Evolutionary conservation across 2,888 invertebrate genomes (phyloP).

Genomic region (Papilio elwesi): DNA sequence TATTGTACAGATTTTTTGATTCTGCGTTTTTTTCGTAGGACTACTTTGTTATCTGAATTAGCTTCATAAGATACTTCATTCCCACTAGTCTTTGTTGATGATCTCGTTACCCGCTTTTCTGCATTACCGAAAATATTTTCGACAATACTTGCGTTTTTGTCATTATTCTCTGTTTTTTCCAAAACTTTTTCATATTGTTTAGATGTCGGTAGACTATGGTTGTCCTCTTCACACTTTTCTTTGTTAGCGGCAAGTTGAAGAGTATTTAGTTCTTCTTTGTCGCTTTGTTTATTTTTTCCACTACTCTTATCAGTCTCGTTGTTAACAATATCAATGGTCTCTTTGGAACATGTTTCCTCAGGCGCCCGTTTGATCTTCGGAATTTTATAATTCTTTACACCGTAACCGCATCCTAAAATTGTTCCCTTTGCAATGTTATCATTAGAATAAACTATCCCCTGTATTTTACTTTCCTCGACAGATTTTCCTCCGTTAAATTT

Average conservation of each 20-base stretch:
- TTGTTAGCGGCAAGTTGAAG: conserved; percentile 4
- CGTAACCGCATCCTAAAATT: conserved; percentile 69
- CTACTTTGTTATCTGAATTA: conserved; percentile 17
- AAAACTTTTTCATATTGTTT: neutral
- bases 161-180: conserved; percentile 30
- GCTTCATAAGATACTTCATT: conserved; percentile 33
- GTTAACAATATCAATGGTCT: neutral
- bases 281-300: conserved; percentile 39
- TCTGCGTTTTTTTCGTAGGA: conserved; percentile 12
- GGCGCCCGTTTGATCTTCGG: conserved; percentile 74
- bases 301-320: neutral
- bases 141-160: conserved; percentile 37
- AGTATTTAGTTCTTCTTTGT: conserved; percentile 33
- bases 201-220: conserved; percentile 20
- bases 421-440: conserved; percentile 74
- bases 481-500: conserved; percentile 48
- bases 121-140: conserved; percentile 36
- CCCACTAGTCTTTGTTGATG: conserved; percentile 50
- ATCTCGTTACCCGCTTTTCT: conserved; percentile 56
- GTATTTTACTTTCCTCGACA: conserved; percentile 47
- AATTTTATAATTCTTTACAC: conserved; percentile 79
- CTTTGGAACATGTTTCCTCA: conserved; percentile 46
- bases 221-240: conserved; percentile 19
- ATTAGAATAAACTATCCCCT: conserved; percentile 74
- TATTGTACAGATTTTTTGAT: conserved; percentile 54